These are phyloP conservation scores for Plusia festucae DNA, from an alignment of 2,888 invertebrate species.

Conservation along the genomic window DNA sequence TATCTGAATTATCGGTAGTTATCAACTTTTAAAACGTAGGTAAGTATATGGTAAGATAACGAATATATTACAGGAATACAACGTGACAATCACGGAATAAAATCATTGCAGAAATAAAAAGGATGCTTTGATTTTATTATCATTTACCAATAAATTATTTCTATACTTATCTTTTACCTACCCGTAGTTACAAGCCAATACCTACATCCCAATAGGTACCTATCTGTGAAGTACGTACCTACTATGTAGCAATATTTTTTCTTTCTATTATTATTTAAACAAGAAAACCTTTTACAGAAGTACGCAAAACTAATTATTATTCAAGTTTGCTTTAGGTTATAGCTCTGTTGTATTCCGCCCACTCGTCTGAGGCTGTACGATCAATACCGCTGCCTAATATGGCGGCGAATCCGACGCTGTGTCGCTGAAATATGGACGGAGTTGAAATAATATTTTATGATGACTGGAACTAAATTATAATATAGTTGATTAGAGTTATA, in stretches of 20 bases:
- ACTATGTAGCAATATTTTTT: not conserved
- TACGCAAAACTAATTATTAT: constrained; percentile 28
- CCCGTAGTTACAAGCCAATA: no score
- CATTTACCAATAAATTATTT: no score
- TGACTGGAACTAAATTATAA: not conserved
- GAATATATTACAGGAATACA: no score
- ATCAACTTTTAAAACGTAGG: no score
- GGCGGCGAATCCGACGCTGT: constrained; percentile 11
- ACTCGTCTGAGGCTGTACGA: constrained; percentile 15
- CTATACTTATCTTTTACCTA: no score
- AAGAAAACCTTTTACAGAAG: constrained; percentile 5
- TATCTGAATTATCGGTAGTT: not conserved
- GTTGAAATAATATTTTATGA: constrained; percentile 18
- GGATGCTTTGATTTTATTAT: no score
- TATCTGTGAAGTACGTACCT: no score
- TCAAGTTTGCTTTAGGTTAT: constrained; percentile 14
- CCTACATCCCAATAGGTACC: no score
- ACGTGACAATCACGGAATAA: no score
- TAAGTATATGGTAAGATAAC: no score
- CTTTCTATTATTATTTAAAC: not conserved
- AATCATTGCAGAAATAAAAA: no score
- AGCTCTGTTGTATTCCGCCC: constrained; percentile 13
- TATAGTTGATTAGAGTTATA: not conserved
- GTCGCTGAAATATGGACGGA: not conserved
- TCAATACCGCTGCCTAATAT: constrained; percentile 32